Percentiles rank a stretch among this genome's conserved stretches.
These are phyloP conservation scores for Platichthys flesus DNA, from an alignment of 2,113 vertebrate species.

Conservation along the genomic window DNA sequence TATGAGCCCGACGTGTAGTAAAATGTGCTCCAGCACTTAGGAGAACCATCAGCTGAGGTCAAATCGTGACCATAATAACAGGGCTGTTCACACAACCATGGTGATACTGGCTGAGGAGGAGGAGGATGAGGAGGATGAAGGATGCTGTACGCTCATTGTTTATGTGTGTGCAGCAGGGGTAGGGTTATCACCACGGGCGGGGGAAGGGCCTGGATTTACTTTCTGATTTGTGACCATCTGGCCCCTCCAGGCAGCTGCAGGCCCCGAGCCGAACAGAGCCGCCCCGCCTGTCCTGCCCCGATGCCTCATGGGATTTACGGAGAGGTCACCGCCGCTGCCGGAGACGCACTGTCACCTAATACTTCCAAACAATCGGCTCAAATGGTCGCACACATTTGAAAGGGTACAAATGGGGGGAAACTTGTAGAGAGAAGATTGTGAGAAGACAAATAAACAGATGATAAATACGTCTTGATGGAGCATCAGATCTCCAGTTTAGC, in stretches of 20 bases:
- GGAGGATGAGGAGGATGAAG: constrained; percentile 18
- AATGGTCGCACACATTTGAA: constrained; percentile 10
- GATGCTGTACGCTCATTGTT: constrained; percentile 15
- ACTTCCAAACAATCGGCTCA: constrained; percentile 46
- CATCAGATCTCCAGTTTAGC: no score
- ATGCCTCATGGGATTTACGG: constrained; percentile 75
- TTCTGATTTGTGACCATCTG: constrained; percentile 80
- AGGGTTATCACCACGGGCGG: constrained; percentile 32
- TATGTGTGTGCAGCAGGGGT: neutral
- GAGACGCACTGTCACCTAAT: constrained; percentile 67
- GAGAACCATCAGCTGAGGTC: neutral
- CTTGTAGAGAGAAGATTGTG: neutral
- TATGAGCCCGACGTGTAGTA: neutral
- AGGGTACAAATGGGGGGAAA: constrained; percentile 2
- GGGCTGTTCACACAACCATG: neutral
- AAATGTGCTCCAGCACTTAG: no score
- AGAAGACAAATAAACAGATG: neutral
- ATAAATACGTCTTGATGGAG: no score
- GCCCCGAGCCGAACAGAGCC: constrained; percentile 47
- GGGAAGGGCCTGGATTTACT: constrained; percentile 63
- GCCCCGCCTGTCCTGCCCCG: constrained; percentile 54
- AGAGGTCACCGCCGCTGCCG: constrained; percentile 68
- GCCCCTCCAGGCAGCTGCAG: constrained; percentile 71
- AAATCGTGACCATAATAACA: neutral
- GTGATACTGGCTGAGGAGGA: constrained; percentile 6